phyloP scores from a whole-genome alignment of 2,888 invertebrate genomes.

The Limnephilus rhombicus region DNA sequence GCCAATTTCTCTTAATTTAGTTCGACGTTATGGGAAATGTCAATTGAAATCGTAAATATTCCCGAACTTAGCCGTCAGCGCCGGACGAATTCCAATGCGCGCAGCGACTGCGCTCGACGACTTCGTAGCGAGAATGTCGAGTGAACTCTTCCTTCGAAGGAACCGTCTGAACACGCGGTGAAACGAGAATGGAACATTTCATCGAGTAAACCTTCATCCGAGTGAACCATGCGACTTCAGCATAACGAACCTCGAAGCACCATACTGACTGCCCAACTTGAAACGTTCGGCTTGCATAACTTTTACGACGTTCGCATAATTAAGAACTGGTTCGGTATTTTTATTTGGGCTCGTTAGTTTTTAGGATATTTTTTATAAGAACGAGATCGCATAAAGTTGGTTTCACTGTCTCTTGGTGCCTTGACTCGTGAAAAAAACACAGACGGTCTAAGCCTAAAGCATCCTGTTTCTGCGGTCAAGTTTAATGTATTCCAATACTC shows the following conservation, averaged over 20 bases:
- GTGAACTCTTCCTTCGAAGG: too few species aligned
- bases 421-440: background rate
- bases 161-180: too few species aligned
- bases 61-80: too few species aligned
- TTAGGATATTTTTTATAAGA: background rate
- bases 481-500: constrained; percentile 23
- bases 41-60: too few species aligned
- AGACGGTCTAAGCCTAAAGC: background rate
- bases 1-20: too few species aligned
- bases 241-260: background rate
- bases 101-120: too few species aligned
- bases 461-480: constrained; percentile 42
- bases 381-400: background rate
- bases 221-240: too few species aligned
- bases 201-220: too few species aligned
- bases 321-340: constrained; percentile 16
- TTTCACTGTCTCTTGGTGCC: constrained; percentile 7
- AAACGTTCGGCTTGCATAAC: constrained; percentile 9
- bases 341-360: background rate
- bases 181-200: too few species aligned
- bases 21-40: too few species aligned
- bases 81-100: too few species aligned
- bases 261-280: background rate
- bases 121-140: too few species aligned
- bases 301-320: constrained; percentile 6